Evolutionary conservation across 2,888 invertebrate species (phyloP), one percentile per base, ranked within the genome.

Genomic region (Lymantria monacha): DNA sequence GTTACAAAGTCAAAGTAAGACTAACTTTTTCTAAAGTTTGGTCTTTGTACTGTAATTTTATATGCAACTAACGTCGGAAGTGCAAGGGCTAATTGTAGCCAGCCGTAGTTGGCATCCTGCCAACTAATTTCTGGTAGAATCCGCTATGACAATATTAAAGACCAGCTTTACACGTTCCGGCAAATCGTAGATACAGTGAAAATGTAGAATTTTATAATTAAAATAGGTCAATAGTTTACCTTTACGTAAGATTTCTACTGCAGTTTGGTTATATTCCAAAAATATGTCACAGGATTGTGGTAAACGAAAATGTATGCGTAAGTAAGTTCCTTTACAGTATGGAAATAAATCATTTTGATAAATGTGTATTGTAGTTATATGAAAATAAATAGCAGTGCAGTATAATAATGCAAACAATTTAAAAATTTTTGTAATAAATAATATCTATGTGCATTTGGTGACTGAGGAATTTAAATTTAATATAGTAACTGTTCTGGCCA

Each of bases 41-140:
- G 61, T 54, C 61, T 63, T 61, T 52, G 66, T 58, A 57, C 58
- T 50, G 49, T 63, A 60, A 67, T 67, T 68, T 57, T 37, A 58
- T 67, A 66, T 62, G 59, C 61, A 59, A 22, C 22, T 22, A 22
- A 64, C 55, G 70, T 53, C 41, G 51, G 38, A 33, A 55, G 55
- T 59, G 63, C 58, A 57, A 57, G 52, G 63, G 69, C 69, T 69
- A 69, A 69, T 69, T 69, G 68, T 61, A 55, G 52, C 69, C 44
- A 49, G 62, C 59, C 51, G 40, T 53, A 53, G 59, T 57, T 70
- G 69, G 69, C 61, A 15, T 8, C 13, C 36, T 7, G 54, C 71
- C 69, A 69, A 59, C 51, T 66, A 62, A 63, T 66, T 70, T 57
- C 60, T 59, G 50, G 50, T 48, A 49, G 59, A 45, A 57, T 59